Evolutionary conservation across 2,888 invertebrate genomes (phyloP).

Genomic region (Microchrysa polita): DNA sequence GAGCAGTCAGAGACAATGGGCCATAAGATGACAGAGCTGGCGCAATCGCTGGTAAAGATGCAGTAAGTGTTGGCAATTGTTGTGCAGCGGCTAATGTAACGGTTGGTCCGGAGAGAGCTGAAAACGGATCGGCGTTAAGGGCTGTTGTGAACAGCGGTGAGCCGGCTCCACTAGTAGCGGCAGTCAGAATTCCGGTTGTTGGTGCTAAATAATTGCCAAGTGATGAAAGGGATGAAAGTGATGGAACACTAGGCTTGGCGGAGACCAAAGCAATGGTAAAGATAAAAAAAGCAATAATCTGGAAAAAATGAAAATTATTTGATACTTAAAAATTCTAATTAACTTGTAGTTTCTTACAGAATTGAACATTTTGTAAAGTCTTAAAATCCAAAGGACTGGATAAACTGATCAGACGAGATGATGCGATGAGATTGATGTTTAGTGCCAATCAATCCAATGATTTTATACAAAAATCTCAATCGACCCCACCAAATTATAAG

Average conservation of each 20-base stretch:
- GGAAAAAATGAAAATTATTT: neutral
- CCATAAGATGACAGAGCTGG: too few relatives aligned
- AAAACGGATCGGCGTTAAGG: conserved; percentile 49
- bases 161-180: conserved; percentile 52
- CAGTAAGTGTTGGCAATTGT: too few relatives aligned
- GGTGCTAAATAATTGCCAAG: conserved; percentile 57
- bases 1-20: too few relatives aligned
- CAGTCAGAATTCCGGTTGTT: conserved; percentile 65
- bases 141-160: conserved; percentile 46
- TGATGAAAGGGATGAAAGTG: neutral
- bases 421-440: too few relatives aligned
- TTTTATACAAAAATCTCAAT: too few relatives aligned
- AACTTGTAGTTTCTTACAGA: conserved; percentile 14
- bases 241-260: conserved; percentile 48
- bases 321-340: neutral
- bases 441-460: too few relatives aligned
- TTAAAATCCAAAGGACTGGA: too few relatives aligned
- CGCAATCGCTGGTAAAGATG: too few relatives aligned
- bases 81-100: neutral
- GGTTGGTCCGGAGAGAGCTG: conserved; percentile 35
- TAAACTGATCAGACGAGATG: too few relatives aligned
- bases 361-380: conserved; percentile 38
- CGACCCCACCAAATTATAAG: too few relatives aligned
- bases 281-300: conserved; percentile 34
- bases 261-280: conserved; percentile 55